Evolutionary conservation across 1,140 invertebrate species (phyloP).

Genomic region (Drosophila mojavensis): DNA sequence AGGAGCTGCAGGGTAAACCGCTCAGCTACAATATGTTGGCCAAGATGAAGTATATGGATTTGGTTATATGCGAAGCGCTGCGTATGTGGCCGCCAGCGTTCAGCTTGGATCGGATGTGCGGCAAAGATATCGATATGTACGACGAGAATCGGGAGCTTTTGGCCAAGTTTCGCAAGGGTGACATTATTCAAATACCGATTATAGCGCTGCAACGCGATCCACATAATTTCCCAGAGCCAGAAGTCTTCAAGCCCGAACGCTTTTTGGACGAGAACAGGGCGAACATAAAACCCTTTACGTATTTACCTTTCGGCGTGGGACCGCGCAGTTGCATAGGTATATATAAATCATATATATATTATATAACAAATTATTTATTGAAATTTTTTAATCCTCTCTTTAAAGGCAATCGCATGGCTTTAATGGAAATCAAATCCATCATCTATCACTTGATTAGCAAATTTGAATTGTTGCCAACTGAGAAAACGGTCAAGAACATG

Average conservation of each 20-base stretch:
- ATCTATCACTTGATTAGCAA: conserved; percentile 61
- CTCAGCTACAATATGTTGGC: conserved; percentile 85
- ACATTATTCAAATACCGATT: conserved; percentile 83
- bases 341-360: no score
- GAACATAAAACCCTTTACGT: conserved; percentile 61
- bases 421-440: conserved; percentile 83
- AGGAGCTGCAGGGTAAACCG: conserved; percentile 78
- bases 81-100: conserved; percentile 86
- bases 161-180: conserved; percentile 78
- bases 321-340: conserved; percentile 85
- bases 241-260: conserved; percentile 85
- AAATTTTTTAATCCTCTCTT: neutral
- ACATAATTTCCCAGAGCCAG: conserved; percentile 85
- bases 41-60: conserved; percentile 87
- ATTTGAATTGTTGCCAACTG: conserved; percentile 60
- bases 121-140: conserved; percentile 65
- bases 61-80: conserved; percentile 86
- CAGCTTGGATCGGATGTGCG: conserved; percentile 84
- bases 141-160: conserved; percentile 43
- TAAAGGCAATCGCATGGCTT: conserved; percentile 83
- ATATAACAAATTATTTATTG: no score
- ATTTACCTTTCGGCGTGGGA: conserved; percentile 84
- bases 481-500: conserved; percentile 78
- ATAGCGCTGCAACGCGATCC: conserved; percentile 84
- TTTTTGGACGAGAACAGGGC: conserved; percentile 84